These are phyloP conservation scores for Cheilosia pagana DNA, from an alignment of 2,888 invertebrate species.

Conservation along the genomic window DNA sequence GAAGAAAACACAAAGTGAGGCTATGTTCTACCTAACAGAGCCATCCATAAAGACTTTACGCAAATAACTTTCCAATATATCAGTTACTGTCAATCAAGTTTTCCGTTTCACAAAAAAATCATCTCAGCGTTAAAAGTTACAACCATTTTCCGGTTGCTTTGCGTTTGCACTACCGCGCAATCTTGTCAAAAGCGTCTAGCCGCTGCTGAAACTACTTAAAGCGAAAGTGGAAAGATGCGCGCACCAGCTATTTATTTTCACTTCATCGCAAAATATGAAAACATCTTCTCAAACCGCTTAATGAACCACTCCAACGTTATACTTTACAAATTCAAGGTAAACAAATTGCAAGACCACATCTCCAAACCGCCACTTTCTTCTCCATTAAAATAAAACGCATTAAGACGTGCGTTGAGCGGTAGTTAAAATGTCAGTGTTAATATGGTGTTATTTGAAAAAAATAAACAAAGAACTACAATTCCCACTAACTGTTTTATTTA, in stretches of 20 bases:
- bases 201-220: not conserved
- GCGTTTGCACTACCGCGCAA: not conserved
- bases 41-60: too few relatives aligned
- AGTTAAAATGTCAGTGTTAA: constrained; percentile 51
- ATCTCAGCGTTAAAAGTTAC: too few relatives aligned
- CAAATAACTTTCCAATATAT: too few relatives aligned
- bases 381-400: constrained; percentile 27
- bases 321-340: constrained; percentile 14
- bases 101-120: too few relatives aligned
- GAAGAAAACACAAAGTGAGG: too few relatives aligned
- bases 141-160: not conserved
- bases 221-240: not conserved
- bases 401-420: constrained; percentile 26
- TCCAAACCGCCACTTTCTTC: constrained; percentile 48
- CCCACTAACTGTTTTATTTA: constrained; percentile 8
- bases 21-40: too few relatives aligned
- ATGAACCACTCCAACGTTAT: not conserved
- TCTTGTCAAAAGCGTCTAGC: not conserved
- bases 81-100: too few relatives aligned
- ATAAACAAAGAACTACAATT: constrained; percentile 3
- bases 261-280: not conserved
- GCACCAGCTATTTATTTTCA: not conserved
- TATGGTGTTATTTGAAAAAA: constrained; percentile 22
- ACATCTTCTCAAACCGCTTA: constrained; percentile 10
- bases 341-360: constrained; percentile 33